Conservation (phyloP, 2,888 invertebrate genomes). For the Brachypalpus laphriformis region DNA sequence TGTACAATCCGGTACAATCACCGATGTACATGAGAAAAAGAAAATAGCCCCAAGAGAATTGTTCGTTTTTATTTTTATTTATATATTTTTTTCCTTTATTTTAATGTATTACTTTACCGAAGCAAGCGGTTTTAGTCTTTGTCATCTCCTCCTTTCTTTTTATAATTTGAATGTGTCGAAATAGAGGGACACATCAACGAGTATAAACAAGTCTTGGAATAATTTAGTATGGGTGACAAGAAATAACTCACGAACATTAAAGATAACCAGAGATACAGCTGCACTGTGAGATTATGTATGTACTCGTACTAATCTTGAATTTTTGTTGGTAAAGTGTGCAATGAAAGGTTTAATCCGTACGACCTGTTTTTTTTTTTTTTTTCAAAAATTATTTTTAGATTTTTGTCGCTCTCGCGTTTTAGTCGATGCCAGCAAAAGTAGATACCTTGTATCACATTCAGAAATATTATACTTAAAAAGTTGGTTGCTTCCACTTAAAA, state of each 20-base stretch:
- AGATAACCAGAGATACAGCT: not conserved
- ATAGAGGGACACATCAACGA: not conserved
- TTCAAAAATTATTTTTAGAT: not conserved
- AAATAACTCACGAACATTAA: conserved; percentile 1
- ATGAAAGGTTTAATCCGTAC: not conserved
- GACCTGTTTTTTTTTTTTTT: not conserved
- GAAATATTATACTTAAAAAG: no score
- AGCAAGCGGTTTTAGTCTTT: conserved; percentile 14
- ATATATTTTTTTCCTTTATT: conserved; percentile 26
- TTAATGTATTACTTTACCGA: conserved; percentile 7
- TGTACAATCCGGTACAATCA: conserved; percentile 36
- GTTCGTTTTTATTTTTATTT: conserved; percentile 24
- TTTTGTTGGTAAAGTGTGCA: not conserved
- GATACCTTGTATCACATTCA: no score
- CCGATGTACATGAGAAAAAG: conserved; percentile 25
- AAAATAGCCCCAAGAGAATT: conserved; percentile 33
- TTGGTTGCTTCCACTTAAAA: no score
- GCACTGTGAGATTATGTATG: not conserved
- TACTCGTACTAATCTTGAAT: not conserved
- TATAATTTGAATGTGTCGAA: conserved; percentile 24
- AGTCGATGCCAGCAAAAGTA: no score
- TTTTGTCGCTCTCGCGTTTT: not conserved
- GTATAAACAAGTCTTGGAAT: not conserved
- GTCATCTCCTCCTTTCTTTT: conserved; percentile 1
- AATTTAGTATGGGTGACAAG: conserved; percentile 14